These are phyloP conservation scores for Oconnorella tubifera DNA, from an alignment of 2,888 invertebrate species.

Conservation along the genomic window DNA sequence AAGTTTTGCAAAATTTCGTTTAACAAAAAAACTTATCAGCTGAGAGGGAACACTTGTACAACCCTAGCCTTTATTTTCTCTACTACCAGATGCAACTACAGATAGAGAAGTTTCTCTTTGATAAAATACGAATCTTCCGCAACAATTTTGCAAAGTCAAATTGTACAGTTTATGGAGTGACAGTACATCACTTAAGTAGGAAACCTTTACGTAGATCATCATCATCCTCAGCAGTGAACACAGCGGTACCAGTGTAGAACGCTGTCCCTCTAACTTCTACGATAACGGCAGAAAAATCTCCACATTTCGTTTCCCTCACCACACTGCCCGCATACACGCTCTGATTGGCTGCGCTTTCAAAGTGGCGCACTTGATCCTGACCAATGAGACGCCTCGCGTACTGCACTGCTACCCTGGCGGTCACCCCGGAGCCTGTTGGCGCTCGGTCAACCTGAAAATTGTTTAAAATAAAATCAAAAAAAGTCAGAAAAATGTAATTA, in stretches of 20 bases:
- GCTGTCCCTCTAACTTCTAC: constrained; percentile 53
- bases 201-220: constrained; percentile 50
- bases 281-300: constrained; percentile 42
- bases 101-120: neutral
- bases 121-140: neutral
- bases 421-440: constrained; percentile 55
- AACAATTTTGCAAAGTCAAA: too few relatives aligned
- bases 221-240: constrained; percentile 47
- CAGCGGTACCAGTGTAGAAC: constrained; percentile 41
- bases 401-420: constrained; percentile 52
- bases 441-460: constrained; percentile 56
- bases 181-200: constrained; percentile 40
- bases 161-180: neutral
- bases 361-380: constrained; percentile 42
- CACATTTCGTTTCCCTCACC: constrained; percentile 11
- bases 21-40: too few relatives aligned
- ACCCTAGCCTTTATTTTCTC: too few relatives aligned
- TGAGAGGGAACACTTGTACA: too few relatives aligned
- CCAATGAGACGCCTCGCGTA: constrained; percentile 40
- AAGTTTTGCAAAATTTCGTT: too few relatives aligned
- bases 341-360: constrained; percentile 43
- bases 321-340: constrained; percentile 28
- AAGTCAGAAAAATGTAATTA: too few relatives aligned
- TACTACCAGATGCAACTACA: neutral
- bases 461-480: too few relatives aligned